Percentiles rank a stretch among this genome's conserved stretches.
Evolutionary conservation across 1,140 invertebrate genomes (phyloP).

Genomic region (Bathynomus jamesi): DNA sequence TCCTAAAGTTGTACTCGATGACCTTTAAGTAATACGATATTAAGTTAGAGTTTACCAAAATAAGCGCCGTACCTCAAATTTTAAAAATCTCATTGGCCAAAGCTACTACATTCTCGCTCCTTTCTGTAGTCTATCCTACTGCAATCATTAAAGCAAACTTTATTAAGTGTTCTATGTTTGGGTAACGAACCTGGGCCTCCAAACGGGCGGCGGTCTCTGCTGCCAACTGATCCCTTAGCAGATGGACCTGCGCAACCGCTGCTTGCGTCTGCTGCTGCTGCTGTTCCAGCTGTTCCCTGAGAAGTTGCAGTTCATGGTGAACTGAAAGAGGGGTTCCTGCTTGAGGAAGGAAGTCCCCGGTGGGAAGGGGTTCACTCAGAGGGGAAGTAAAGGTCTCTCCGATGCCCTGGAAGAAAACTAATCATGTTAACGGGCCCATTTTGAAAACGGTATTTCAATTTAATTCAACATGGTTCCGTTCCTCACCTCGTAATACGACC

Average conservation of each 20-base stretch:
- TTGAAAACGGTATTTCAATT: too few relatives aligned
- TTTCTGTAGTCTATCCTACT: too few relatives aligned
- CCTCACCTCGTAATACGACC: background rate
- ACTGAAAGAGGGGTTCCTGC: slow-evolving; percentile 41
- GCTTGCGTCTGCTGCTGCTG: slow-evolving; percentile 88
- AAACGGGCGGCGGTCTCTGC: slow-evolving; percentile 87
- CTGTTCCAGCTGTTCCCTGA: slow-evolving; percentile 84
- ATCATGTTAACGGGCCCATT: too few relatives aligned
- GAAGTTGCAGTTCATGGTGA: slow-evolving; percentile 69
- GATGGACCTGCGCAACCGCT: slow-evolving; percentile 79
- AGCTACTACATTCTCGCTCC: too few relatives aligned
- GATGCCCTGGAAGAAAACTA: slow-evolving; percentile 40
- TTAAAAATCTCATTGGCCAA: too few relatives aligned
- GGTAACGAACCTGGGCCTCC: slow-evolving; percentile 77
- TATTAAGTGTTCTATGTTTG: too few relatives aligned
- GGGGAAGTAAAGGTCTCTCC: slow-evolving; percentile 49
- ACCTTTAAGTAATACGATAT: too few relatives aligned
- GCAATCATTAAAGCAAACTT: too few relatives aligned
- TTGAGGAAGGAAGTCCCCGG: slow-evolving; percentile 43
- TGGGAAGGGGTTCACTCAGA: slow-evolving; percentile 44
- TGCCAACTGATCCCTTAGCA: slow-evolving; percentile 84
- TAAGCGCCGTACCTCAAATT: too few relatives aligned
- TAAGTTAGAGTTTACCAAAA: too few relatives aligned
- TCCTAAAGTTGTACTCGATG: too few relatives aligned
- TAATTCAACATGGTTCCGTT: too few relatives aligned